Conservation (phyloP, 2,888 invertebrate genomes). For the Himalopsyche kuldschensis region DNA sequence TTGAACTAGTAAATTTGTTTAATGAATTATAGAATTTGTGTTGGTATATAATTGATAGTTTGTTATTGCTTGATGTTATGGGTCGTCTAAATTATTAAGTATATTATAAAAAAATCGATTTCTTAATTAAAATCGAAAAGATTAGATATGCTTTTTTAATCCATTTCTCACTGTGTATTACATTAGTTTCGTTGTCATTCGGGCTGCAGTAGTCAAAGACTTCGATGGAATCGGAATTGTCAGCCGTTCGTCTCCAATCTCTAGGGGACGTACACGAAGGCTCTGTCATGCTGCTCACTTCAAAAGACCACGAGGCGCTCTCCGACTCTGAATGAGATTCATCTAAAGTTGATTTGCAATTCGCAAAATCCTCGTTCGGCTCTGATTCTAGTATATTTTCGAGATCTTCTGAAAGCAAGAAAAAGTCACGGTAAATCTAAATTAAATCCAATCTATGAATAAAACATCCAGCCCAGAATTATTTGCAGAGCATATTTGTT, state of each 20-base stretch:
- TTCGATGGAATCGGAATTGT: slow-evolving; percentile 5
- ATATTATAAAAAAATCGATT: no score
- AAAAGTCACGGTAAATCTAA: background rate
- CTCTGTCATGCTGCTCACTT: slow-evolving; percentile 37
- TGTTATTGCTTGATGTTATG: no score
- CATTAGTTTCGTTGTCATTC: background rate
- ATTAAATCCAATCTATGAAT: no score
- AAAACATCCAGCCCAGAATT: no score
- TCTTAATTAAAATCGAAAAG: no score
- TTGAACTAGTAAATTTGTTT: no score
- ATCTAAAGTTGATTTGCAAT: slow-evolving; percentile 6
- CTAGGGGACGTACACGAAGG: background rate
- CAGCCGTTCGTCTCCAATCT: background rate
- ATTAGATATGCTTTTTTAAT: no score
- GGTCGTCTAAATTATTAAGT: no score
- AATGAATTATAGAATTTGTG: no score
- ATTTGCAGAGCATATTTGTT: no score
- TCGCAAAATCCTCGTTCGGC: background rate
- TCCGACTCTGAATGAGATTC: slow-evolving; percentile 23
- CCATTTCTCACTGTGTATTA: no score
- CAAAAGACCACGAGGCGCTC: slow-evolving; percentile 30
- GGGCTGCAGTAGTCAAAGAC: background rate
- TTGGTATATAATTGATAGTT: no score
- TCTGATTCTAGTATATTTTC: background rate
- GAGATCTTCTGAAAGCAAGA: background rate